Conservation (phyloP, 2,113 vertebrate genomes). For the Aegithalos caudatus region DNA sequence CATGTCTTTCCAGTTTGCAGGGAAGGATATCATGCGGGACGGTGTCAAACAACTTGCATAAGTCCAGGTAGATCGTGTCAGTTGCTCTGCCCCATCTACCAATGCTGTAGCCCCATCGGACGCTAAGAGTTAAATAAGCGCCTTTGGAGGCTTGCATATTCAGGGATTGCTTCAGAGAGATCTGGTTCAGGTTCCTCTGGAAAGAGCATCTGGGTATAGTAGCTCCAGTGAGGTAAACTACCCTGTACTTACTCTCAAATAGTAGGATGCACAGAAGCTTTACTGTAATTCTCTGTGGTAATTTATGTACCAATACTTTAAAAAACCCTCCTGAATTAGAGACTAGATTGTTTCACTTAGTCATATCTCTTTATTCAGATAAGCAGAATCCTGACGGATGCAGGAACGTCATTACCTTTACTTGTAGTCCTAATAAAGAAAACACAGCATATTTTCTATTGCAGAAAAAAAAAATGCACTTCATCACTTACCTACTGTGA, state of each 20-base stretch:
- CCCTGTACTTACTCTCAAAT: not conserved
- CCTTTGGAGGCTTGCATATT: not conserved
- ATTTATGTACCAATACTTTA: not conserved
- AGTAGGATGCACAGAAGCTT: not conserved
- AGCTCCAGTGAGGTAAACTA: not conserved
- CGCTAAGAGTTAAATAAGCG: not conserved
- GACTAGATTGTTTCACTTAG: not conserved
- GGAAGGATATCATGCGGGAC: rapidly evolving
- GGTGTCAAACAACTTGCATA: not conserved
- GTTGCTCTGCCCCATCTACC: not conserved
- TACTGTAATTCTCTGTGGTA: not conserved
- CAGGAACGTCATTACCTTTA: not conserved
- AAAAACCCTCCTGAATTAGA: not conserved
- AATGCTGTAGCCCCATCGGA: not conserved
- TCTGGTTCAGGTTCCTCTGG: not conserved
- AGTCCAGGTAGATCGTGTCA: not conserved
- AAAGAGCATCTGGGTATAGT: not conserved
- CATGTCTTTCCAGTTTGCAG: not conserved
- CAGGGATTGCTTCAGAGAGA: not conserved
- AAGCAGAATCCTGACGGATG: not conserved
- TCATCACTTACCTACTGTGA: not conserved
- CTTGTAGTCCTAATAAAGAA: not conserved
- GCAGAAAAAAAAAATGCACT: not conserved
- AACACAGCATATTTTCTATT: rapidly evolving
- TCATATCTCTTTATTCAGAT: not conserved